Conservation (phyloP, 1,140 invertebrate genomes). For the Euborellia annulipes region DNA sequence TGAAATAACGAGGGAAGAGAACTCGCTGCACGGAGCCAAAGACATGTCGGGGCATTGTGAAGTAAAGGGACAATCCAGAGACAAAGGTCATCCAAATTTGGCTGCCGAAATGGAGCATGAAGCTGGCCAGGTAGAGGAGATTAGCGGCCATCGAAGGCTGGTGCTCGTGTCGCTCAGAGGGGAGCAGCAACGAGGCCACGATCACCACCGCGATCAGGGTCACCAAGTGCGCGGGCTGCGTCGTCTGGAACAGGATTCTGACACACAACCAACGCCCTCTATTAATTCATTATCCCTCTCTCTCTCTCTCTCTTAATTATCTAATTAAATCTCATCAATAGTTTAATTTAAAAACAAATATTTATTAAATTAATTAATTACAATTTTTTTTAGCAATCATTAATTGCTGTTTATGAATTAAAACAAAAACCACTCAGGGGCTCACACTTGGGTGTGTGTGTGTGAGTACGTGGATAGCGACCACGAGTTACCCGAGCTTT, state of each 20-base stretch:
- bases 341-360: too few relatives aligned
- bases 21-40: conserved; percentile 70
- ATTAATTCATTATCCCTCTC: too few relatives aligned
- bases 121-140: conserved; percentile 51
- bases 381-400: too few relatives aligned
- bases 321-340: too few relatives aligned
- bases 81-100: conserved; percentile 84
- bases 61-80: conserved; percentile 66
- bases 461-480: too few relatives aligned
- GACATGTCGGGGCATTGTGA: conserved; percentile 59
- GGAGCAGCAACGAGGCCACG: conserved; percentile 39
- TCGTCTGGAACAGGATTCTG: conserved; percentile 49
- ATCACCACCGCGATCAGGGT: conserved; percentile 43
- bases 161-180: conserved; percentile 19
- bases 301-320: too few relatives aligned
- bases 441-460: too few relatives aligned
- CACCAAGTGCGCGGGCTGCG: conserved; percentile 59
- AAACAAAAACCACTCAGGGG: too few relatives aligned
- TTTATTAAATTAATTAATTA: too few relatives aligned
- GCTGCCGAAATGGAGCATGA: conserved; percentile 59
- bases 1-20: conserved; percentile 72
- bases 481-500: too few relatives aligned
- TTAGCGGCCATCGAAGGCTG: conserved; percentile 14
- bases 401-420: too few relatives aligned
- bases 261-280: too few relatives aligned